phyloP scores from a whole-genome alignment of 2,888 invertebrate species.

The Furcula furcula region DNA sequence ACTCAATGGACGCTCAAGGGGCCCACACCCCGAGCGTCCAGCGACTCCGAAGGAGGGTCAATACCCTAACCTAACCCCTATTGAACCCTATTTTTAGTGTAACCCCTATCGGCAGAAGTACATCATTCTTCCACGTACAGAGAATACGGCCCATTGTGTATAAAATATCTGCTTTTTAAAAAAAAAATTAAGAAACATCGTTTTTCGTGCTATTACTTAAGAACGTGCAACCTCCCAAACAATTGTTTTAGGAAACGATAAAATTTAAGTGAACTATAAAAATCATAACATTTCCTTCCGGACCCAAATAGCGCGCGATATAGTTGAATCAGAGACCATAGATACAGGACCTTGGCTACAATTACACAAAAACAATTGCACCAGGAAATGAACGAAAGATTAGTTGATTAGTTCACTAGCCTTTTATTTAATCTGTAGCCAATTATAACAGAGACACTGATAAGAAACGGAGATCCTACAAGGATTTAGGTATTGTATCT shows the following conservation, averaged over 20 bases:
- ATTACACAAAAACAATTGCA: slow-evolving; percentile 34
- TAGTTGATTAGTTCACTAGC: slow-evolving; percentile 35
- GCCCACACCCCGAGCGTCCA: too few species aligned
- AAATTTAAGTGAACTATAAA: slow-evolving; percentile 14
- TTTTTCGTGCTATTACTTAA: too few species aligned
- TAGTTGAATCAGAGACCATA: slow-evolving; percentile 9
- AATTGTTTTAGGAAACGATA: slow-evolving; percentile 29
- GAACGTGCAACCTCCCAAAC: too few species aligned
- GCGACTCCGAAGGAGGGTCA: too few species aligned
- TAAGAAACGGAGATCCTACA: slow-evolving; percentile 26
- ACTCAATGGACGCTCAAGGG: too few species aligned
- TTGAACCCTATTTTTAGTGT: too few species aligned
- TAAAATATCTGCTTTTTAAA: too few species aligned
- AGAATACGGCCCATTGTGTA: too few species aligned
- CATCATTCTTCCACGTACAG: too few species aligned
- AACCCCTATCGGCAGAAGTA: too few species aligned
- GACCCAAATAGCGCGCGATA: slow-evolving; percentile 6
- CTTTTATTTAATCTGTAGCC: slow-evolving; percentile 34
- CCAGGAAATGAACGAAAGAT: slow-evolving; percentile 38
- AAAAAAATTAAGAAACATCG: too few species aligned
- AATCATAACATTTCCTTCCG: slow-evolving; percentile 29
- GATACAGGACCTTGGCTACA: slow-evolving; percentile 28
- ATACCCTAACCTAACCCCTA: too few species aligned
- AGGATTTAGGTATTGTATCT: slow-evolving; percentile 21
- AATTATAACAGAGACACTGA: slow-evolving; percentile 16